phyloP scores from a whole-genome alignment of 53 echinoderm and acorn worm species.

The Patiria pectinifera region DNA sequence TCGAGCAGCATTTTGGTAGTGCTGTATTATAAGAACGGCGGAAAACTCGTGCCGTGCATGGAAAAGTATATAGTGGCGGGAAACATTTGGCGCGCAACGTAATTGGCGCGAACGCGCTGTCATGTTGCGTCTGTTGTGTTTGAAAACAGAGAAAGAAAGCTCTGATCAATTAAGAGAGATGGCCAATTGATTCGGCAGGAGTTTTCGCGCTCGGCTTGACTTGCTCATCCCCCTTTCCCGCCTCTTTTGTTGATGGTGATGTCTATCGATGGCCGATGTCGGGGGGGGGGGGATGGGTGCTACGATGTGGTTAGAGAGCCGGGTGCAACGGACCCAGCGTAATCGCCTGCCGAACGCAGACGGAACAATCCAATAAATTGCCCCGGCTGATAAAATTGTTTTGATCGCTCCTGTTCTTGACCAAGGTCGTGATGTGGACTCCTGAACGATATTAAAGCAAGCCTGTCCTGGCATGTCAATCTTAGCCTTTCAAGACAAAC shows the following conservation, averaged over 20 bases:
- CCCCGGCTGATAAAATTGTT: conserved; percentile 21
- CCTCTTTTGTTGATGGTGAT: conserved; percentile 12
- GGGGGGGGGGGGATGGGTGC: not conserved
- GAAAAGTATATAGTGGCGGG: not conserved
- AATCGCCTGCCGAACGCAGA: not conserved
- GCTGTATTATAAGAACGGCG: not conserved
- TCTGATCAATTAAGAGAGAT: conserved; percentile 17
- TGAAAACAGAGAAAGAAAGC: conserved; percentile 36
- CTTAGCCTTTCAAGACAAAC: not conserved
- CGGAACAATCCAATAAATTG: conserved; percentile 18
- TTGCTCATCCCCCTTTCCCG: not conserved
- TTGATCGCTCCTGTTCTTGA: not conserved
- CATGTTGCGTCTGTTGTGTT: conserved; percentile 44
- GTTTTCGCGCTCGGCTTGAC: conserved; percentile 9
- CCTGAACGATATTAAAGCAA: not conserved
- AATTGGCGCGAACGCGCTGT: not conserved
- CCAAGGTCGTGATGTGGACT: not conserved
- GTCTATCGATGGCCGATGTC: not conserved
- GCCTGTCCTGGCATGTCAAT: not conserved
- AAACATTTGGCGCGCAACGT: conserved; percentile 43
- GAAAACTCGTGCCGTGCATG: not conserved
- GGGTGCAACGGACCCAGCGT: not conserved
- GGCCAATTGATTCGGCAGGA: conserved; percentile 28
- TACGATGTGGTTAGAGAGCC: not conserved
- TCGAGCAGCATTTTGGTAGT: not conserved